These are phyloP conservation scores for Pseudomugil gertrudae DNA, from an alignment of 2,797 vertebrate genomes.

Conservation along the genomic window DNA sequence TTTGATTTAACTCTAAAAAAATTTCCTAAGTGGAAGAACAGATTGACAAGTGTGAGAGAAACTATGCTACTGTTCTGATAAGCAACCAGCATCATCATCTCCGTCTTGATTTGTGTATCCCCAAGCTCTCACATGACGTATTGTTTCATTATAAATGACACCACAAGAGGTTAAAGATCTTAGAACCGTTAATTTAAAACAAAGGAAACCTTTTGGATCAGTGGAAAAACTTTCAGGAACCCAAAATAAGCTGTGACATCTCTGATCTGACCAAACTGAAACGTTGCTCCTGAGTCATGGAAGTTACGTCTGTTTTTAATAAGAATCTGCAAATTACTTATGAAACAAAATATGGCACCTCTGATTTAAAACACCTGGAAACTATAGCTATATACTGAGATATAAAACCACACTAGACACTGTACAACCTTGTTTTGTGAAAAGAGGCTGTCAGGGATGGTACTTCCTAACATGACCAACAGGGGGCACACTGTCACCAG, in stretches of 20 bases:
- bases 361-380: background rate
- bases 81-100: background rate
- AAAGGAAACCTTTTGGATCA: background rate
- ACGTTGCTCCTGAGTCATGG: background rate
- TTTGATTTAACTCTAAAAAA: too few relatives aligned
- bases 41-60: too few relatives aligned
- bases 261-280: too few relatives aligned
- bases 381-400: background rate
- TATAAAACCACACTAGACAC: background rate
- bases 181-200: background rate
- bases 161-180: background rate
- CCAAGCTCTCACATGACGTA: background rate
- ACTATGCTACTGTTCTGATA: too few relatives aligned
- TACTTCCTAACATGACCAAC: conserved; percentile 23
- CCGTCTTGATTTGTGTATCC: background rate
- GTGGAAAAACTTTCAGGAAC: background rate
- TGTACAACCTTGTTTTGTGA: too few relatives aligned
- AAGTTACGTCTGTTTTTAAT: background rate
- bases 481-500: conserved; percentile 34
- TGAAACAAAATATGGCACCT: too few relatives aligned
- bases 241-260: background rate
- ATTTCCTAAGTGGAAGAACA: too few relatives aligned
- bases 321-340: too few relatives aligned
- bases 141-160: background rate
- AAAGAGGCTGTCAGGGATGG: background rate